phyloP scores from a whole-genome alignment of 2,797 vertebrate species.

The Danio jaintianensis region DNA sequence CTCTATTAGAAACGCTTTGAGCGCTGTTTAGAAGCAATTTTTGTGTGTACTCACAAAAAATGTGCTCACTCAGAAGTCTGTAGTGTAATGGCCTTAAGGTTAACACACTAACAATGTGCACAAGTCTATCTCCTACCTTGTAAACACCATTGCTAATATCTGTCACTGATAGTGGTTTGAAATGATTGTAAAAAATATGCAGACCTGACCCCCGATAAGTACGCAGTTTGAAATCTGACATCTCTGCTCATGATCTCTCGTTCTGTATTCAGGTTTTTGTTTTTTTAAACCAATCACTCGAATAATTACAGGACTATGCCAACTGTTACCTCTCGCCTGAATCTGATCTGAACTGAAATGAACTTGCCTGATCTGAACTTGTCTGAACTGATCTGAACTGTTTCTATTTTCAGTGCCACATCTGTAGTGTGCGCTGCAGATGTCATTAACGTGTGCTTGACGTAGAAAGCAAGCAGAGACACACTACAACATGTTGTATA shows the following conservation, averaged over 20 bases:
- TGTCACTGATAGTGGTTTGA: conserved; percentile 1
- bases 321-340: background rate
- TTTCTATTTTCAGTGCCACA: conserved; percentile 15
- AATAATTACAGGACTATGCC: background rate
- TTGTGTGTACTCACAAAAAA: conserved; percentile 14
- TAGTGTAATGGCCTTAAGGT: background rate
- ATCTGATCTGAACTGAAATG: background rate
- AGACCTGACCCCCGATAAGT: no score
- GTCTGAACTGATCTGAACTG: background rate
- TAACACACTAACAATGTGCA: background rate
- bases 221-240: background rate
- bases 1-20: background rate
- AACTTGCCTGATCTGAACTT: conserved; percentile 11
- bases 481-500: background rate
- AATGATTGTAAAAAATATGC: background rate
- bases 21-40: background rate
- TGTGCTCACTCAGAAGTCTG: background rate
- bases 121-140: background rate
- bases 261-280: background rate
- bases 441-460: conserved; percentile 4
- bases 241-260: background rate
- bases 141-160: conserved; percentile 14
- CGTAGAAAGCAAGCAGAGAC: background rate
- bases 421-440: background rate
- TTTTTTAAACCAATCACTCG: background rate